Base-by-base conservation (phyloP, 2,797 vertebrate genomes). In the Myripristis jacobus region DNA sequence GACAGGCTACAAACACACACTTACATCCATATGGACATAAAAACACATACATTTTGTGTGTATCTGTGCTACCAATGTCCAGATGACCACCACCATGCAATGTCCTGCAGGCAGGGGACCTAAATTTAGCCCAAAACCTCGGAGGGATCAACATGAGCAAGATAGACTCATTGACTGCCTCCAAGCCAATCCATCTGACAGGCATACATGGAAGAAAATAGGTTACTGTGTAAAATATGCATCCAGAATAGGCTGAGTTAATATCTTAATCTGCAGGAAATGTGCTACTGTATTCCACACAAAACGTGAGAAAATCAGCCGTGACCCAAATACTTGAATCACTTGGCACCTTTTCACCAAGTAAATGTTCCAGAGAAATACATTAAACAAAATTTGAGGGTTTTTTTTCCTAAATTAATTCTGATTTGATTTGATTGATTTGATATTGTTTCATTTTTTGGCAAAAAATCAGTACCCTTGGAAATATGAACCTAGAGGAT, bases 91-190 rank as follows among this genome's bases (percentile, higher is more conserved):
- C 64, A 66, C 80, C 63, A 13, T 76, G 38, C 43, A 59, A 5
- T 71, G 38, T 76, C 86, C 86, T 85, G 69, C 48, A 80, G 88
- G 73, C 75, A 62, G 34, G 31, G 36, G 25, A 66, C 69, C 84
- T 92, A 87, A 86, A 88, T 92, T 91, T 92, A 91, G 89, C 89
- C 34, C 21, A 44, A 48, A 76, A 77, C 79, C 80, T 75, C 65
- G 12, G 77, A 83, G 78, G 73, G 70, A 73, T 67, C 18, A 2
- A 63, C 44, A 19, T 60, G 74, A 89, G 73, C 68, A 80, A 74
- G 71, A 70, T 71, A 38, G 53, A 73, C 78, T 87, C 83, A 78
- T 70, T 51, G 70, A 81, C 67, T 73, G 66, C 75, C 73, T 87
- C 57, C 70, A 29, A 70, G 70, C 77, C 73, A 70, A 58, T 73